A percentile compares a stretch with the other conserved stretches of the same genome.
Evolutionary conservation across 2,113 vertebrate genomes (phyloP).

Genomic region (Corynorhinus townsendii): DNA sequence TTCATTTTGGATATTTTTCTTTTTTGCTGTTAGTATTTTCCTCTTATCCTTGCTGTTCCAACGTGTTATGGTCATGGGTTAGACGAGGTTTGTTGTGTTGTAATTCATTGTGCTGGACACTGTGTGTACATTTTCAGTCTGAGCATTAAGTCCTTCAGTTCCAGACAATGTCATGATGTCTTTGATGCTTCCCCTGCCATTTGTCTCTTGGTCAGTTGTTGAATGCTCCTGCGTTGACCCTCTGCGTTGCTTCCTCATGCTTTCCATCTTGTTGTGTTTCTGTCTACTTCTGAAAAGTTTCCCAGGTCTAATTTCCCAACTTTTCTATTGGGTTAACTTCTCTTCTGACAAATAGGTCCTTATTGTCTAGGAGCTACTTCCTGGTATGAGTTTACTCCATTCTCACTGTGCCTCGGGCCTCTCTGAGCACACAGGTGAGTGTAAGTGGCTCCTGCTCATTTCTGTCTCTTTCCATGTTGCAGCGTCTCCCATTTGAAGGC

Average conservation of each 20-base stretch:
- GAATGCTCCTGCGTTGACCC: fast-evolving
- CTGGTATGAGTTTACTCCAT: not conserved
- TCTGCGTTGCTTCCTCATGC: not conserved
- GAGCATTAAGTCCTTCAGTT: not conserved
- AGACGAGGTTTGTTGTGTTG: not conserved
- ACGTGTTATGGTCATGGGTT: not conserved
- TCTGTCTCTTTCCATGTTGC: not conserved
- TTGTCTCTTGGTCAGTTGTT: not conserved
- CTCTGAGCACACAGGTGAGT: not conserved
- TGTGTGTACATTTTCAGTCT: not conserved
- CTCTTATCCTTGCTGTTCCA: not conserved
- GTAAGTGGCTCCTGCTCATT: not conserved
- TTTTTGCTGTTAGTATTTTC: not conserved
- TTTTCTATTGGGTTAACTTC: not conserved
- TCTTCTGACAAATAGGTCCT: not conserved
- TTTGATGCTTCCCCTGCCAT: not conserved
- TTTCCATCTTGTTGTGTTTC: not conserved
- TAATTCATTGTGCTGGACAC: not conserved
- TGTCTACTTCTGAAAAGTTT: not conserved
- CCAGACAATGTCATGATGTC: not conserved
- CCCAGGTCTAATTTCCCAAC: not conserved
- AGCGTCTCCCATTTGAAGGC: not conserved
- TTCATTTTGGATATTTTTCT: not conserved
- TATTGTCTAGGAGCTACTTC: not conserved
- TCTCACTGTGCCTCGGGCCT: not conserved